Evolutionary conservation across 1,140 invertebrate species (phyloP).

Genomic region (Bilobella aurantiaca): DNA sequence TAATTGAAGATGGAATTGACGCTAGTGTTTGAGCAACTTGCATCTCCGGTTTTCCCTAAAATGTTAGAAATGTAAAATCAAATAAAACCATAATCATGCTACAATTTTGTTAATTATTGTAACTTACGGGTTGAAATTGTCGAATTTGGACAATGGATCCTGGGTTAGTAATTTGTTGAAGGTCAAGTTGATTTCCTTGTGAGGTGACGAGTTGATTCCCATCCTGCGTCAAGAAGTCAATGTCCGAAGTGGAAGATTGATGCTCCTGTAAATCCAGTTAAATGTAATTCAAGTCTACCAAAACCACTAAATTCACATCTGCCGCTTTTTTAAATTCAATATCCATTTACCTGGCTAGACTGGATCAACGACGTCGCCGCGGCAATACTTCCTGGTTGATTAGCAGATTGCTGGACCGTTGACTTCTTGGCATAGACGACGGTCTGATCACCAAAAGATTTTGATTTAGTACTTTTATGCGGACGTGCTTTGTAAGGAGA

Average conservation of each 20-base stretch:
- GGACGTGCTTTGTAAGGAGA: constrained; percentile 46
- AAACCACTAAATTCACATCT: no score
- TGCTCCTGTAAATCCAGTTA: constrained; percentile 12
- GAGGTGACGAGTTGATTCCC: constrained; percentile 20
- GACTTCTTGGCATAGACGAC: constrained; percentile 34
- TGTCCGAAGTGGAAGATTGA: constrained; percentile 16
- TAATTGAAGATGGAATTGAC: constrained; percentile 26
- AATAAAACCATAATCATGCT: background rate
- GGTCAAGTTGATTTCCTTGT: constrained; percentile 15
- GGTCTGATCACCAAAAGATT: constrained; percentile 18
- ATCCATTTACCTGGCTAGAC: no score
- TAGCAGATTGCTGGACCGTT: constrained; percentile 11
- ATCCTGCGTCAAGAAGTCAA: constrained; percentile 30
- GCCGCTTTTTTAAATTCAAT: no score
- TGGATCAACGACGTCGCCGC: no score
- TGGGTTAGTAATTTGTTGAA: constrained; percentile 29
- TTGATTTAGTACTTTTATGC: constrained; percentile 27
- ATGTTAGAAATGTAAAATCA: background rate
- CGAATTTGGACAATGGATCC: constrained; percentile 29
- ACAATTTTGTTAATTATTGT: background rate
- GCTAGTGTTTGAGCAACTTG: constrained; percentile 32
- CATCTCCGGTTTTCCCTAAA: constrained; percentile 31
- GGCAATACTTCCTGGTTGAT: constrained; percentile 5
- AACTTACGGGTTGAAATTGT: constrained; percentile 29
- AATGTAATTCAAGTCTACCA: background rate